phyloP scores from a whole-genome alignment of 1,140 invertebrate species.

The Drosophila lini region DNA sequence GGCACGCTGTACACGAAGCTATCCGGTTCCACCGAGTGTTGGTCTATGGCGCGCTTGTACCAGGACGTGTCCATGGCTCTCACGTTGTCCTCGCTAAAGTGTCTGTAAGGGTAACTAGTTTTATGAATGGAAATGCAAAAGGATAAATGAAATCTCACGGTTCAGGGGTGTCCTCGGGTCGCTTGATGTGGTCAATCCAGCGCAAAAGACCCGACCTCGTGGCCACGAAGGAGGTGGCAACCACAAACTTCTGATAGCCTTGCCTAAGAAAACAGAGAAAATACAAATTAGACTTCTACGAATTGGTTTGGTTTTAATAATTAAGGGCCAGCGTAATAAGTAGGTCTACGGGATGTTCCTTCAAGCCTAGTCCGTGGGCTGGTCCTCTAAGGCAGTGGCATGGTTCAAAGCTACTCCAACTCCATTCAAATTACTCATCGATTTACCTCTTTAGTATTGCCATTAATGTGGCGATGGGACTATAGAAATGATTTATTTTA shows the following conservation, averaged over 20 bases:
- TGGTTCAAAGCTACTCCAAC: slow-evolving; percentile 50
- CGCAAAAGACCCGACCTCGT: slow-evolving; percentile 94
- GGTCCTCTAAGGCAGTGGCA: slow-evolving; percentile 54
- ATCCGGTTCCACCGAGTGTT: slow-evolving; percentile 92
- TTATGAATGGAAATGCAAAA: not conserved
- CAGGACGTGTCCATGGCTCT: slow-evolving; percentile 95
- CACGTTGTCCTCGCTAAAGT: slow-evolving; percentile 92
- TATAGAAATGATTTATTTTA: slow-evolving; percentile 85
- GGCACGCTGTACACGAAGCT: slow-evolving; percentile 97
- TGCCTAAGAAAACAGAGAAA: slow-evolving; percentile 87
- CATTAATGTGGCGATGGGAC: slow-evolving; percentile 94
- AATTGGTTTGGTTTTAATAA: not conserved
- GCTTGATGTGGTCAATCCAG: slow-evolving; percentile 90
- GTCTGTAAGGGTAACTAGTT: slow-evolving; percentile 85
- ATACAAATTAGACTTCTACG: slow-evolving; percentile 12
- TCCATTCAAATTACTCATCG: slow-evolving; percentile 34
- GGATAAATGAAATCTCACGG: slow-evolving; percentile 85
- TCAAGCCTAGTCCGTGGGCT: slow-evolving; percentile 42
- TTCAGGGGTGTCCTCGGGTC: slow-evolving; percentile 86
- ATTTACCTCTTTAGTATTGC: slow-evolving; percentile 93
- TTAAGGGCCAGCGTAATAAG: slow-evolving; percentile 10
- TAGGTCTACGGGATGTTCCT: slow-evolving; percentile 16
- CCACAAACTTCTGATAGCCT: slow-evolving; percentile 93
- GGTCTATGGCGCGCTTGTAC: slow-evolving; percentile 97
- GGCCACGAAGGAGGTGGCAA: slow-evolving; percentile 93